Evolutionary conservation across 2,797 vertebrate genomes (phyloP), one percentile per base, ranked within the genome.

Genomic region (Erpetoichthys calabaricus): DNA sequence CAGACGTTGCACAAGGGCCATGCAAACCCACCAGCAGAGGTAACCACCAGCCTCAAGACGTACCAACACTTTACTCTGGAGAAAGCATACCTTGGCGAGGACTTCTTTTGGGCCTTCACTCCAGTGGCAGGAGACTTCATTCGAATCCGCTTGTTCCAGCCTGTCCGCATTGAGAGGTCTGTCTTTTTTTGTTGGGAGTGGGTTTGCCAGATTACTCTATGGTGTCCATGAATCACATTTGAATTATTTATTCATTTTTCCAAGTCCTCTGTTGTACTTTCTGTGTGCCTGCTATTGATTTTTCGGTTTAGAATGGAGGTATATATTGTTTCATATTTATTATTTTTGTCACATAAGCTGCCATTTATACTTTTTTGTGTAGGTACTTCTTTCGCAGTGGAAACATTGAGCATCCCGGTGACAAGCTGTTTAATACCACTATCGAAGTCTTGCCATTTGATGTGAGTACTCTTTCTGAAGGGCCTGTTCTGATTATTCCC

Each of bases 61-160:
- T 98, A 98, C 81, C 94, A 98, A 83, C 95, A 97, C 79, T 98
- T 97, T 82, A 95, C 94, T 41, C 71, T 98, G 79, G 94, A 98
- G 82, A 98, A 98, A 68, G 94, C 94, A 65, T 98, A 98, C 76
- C 77, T 94, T 61, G 82, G 92, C 0, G 92, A 98, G 73, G 95
- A 97, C 69, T 97, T 98, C 85, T 98, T 98, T 81, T 98, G 95
- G 95, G 95, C 95, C 52, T 97, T 98, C 77, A 98, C 95, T 0
- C 95, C 95, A 0, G 84, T 90, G 0, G 90, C 90, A 0, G 94
- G 94, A 7, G 95, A 98, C 76, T 98, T 98, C 73, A 90, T 98
- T 68, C 83, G 93, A 59, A 94, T 98, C 63, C 82, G 94, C 45
- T 99, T 99, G 82, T 97, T 97, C 74, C 94, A 93, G 3, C 95